Evolutionary conservation across 2,888 invertebrate species (phyloP).

Genomic region (Mimas tiliae): DNA sequence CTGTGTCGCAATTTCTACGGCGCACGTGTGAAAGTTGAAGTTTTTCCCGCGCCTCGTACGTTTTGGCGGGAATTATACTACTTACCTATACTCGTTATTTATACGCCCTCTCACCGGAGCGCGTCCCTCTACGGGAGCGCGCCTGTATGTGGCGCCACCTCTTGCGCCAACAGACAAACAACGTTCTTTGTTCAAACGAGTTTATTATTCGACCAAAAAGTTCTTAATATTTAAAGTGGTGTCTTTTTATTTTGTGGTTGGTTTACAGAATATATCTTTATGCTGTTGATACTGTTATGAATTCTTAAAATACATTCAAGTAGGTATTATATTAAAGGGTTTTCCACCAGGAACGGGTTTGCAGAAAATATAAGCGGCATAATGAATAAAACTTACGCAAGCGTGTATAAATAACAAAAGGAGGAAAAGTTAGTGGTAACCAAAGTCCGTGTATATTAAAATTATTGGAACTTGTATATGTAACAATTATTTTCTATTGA

Average conservation of each 20-base stretch:
- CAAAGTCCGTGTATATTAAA: neutral
- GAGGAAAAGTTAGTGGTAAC: constrained; percentile 3
- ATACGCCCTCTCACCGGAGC: constrained; percentile 40
- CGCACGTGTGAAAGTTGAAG: constrained; percentile 53
- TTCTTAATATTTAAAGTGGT: neutral
- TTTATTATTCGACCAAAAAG: constrained; percentile 17
- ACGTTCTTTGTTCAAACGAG: constrained; percentile 23
- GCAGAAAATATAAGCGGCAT: neutral
- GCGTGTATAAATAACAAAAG: constrained; percentile 9
- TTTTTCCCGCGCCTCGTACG: constrained; percentile 52
- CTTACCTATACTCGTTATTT: constrained; percentile 40
- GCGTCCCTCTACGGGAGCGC: constrained; percentile 15
- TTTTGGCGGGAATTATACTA: constrained; percentile 52
- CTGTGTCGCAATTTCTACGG: constrained; percentile 25
- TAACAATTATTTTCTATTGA: neutral
- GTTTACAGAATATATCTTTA: neutral
- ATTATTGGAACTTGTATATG: neutral
- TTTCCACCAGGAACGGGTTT: neutral
- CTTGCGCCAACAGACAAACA: constrained; percentile 30
- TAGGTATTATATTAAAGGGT: neutral
- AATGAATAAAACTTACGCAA: constrained; percentile 7
- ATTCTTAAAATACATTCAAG: neutral
- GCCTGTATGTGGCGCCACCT: constrained; percentile 42
- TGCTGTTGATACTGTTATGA: neutral
- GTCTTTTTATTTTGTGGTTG: neutral